Evolutionary conservation across 2,113 vertebrate genomes (phyloP), one percentile per base, ranked within the genome.

Genomic region (Aix galericulata): DNA sequence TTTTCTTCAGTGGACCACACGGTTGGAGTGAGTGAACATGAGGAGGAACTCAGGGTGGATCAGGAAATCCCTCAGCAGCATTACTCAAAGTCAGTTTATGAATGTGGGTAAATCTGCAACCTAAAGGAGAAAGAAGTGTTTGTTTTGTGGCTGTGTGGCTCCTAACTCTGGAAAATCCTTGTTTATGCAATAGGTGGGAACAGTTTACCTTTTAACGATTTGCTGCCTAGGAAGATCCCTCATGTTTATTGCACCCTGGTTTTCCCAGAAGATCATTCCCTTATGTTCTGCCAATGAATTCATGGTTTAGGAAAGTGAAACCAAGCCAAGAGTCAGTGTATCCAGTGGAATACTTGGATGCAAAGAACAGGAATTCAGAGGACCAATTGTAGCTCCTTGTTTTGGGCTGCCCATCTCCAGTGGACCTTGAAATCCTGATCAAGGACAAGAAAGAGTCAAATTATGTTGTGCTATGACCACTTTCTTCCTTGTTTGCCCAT

Each of bases 1-100:
- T 99, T 97, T 88, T 50, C 58, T 86, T 63, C 58, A 25, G 36
- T 32, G 42, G 26, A 16, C 26, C 52, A 66, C 69, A 50, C 2
- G 7, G 52, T 18, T 21, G 63, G 55, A 53, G 46, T 21, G 21
- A 71, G 26, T 7, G 16, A 36, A 83, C 62, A 66, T 4, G 9
- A 74, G 55, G 40, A 79, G 20, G 26, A 69, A 38, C 62, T 90
- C 53, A 15, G 31, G 36, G 63, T 21, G 66, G 48, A 25, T 80
- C 63, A 55, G 59, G 66, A 86, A 86, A 78, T 60, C 38, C 15
- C 52, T 78, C 16, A 31, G 50, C 34, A 40, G 11, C 32, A 7
- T 60, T 84, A 73, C 44, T 79, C 52, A 36, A 82, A 83, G 59
- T 18, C 20, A 21, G 11, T 84, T 92, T 78, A 60, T 78, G 86